phyloP scores from a whole-genome alignment of 2,888 invertebrate genomes.

The Ophraella communa region DNA sequence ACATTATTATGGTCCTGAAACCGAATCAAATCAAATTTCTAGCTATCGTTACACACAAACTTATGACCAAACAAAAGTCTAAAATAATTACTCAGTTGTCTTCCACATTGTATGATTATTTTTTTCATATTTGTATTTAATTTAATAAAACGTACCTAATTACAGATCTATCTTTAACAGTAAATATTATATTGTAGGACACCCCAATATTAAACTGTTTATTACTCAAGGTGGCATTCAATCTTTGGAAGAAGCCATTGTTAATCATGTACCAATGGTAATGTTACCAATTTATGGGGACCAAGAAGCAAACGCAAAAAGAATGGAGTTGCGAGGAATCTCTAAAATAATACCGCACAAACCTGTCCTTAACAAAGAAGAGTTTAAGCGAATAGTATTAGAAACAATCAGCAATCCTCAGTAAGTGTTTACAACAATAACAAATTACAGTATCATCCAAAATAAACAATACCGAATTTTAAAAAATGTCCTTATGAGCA shows the following conservation, averaged over 20 bases:
- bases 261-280: constrained; percentile 45
- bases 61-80: no score
- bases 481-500: no score
- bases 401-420: constrained; percentile 46
- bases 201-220: constrained; percentile 48
- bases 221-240: constrained; percentile 46
- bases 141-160: no score
- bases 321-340: constrained; percentile 40
- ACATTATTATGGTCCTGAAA: no score
- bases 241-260: constrained; percentile 42
- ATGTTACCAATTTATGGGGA: constrained; percentile 47
- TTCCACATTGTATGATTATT: no score
- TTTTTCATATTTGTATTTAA: no score
- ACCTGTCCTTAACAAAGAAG: constrained; percentile 17
- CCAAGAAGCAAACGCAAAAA: constrained; percentile 42
- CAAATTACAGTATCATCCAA: no score
- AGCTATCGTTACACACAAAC: no score
- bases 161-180: no score
- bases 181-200: constrained; percentile 36
- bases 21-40: no score
- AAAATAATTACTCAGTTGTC: no score
- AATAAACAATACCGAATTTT: no score
- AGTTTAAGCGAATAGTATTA: constrained; percentile 43
- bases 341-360: constrained; percentile 27
- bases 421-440: constrained; percentile 42